Conservation (phyloP, 2,888 invertebrate species). For the Tupiocoris notatus region DNA sequence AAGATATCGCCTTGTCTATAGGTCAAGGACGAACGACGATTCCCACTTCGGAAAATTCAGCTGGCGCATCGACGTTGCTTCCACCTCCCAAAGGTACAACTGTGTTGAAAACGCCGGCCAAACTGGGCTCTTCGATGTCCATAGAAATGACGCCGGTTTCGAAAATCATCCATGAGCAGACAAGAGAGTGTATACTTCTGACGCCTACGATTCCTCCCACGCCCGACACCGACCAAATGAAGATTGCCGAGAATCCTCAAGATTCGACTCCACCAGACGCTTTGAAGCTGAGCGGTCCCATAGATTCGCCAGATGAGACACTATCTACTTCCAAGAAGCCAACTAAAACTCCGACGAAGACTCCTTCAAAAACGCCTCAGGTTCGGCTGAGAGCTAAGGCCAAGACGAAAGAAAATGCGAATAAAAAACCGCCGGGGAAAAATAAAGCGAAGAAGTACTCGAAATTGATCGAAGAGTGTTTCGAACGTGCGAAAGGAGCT, state of each 20-base stretch:
- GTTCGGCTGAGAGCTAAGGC: neutral
- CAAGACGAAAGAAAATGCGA: neutral
- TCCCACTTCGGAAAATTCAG: neutral
- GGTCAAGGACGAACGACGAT: neutral
- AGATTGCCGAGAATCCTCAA: neutral
- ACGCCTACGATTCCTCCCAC: slow-evolving; percentile 45
- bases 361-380: neutral
- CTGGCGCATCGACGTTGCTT: neutral
- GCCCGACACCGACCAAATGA: slow-evolving; percentile 19
- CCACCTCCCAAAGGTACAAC: neutral
- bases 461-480: neutral
- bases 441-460: neutral
- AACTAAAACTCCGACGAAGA: neutral
- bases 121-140: slow-evolving; percentile 5
- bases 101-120: slow-evolving; percentile 43
- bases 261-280: neutral
- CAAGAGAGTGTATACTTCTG: slow-evolving; percentile 32
- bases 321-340: neutral
- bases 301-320: neutral
- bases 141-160: slow-evolving; percentile 45
- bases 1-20: neutral
- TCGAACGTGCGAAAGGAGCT: neutral
- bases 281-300: neutral
- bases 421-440: neutral
- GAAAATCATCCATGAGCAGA: slow-evolving; percentile 40